These are phyloP conservation scores for Eulemur mongoz DNA, from an alignment of 2,797 vertebrate genomes.

Conservation along the genomic window DNA sequence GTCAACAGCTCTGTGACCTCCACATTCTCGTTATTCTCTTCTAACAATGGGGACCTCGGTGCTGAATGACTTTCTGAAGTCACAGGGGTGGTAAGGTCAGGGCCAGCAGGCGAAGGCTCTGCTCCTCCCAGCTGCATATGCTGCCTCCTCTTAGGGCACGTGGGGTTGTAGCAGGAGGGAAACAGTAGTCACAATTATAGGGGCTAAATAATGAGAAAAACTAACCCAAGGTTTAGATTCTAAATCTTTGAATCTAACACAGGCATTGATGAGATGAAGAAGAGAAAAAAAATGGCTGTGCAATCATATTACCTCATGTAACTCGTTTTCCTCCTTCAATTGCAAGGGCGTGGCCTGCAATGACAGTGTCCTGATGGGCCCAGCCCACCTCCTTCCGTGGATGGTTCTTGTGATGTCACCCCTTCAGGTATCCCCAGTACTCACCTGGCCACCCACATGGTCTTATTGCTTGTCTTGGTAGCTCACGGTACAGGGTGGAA, in stretches of 20 bases:
- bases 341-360: neutral
- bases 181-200: neutral
- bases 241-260: neutral
- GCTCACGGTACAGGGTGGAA: neutral
- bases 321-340: neutral
- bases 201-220: neutral
- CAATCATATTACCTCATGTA: neutral
- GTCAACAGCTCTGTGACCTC: neutral
- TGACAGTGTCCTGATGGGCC: neutral
- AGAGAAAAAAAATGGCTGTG: neutral
- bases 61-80: neutral
- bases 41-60: neutral
- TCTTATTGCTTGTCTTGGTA: neutral
- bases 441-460: neutral
- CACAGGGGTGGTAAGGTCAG: neutral
- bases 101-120: neutral
- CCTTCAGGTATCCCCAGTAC: neutral
- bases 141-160: neutral
- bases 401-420: neutral
- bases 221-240: neutral
- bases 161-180: neutral
- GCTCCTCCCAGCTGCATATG: rapidly evolving
- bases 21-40: neutral
- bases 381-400: rapidly evolving
- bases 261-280: neutral